Evolutionary conservation across 1,140 invertebrate species (phyloP).

Genomic region (Formica exsecta): DNA sequence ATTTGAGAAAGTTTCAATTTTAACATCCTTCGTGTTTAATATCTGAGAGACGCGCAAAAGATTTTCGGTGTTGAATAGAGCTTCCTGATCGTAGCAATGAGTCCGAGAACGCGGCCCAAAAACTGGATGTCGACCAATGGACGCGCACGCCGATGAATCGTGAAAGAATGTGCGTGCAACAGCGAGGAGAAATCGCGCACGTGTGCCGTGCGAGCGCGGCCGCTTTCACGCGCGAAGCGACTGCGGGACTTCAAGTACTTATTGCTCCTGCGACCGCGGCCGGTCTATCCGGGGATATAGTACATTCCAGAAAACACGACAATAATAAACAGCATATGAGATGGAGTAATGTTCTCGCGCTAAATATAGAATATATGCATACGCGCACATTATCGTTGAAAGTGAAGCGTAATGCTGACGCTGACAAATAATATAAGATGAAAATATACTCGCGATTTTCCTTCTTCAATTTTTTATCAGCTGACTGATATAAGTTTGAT

Average conservation of each 20-base stretch:
- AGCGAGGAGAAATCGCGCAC: slow-evolving; percentile 56
- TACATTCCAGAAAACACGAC: background rate
- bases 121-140: slow-evolving; percentile 31
- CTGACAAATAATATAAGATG: background rate
- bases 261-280: background rate
- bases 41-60: background rate
- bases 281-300: background rate
- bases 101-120: background rate
- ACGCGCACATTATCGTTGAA: background rate
- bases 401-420: background rate
- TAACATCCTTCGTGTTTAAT: background rate
- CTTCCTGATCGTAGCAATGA: background rate
- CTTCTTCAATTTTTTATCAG: slow-evolving; percentile 2
- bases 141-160: slow-evolving; percentile 40
- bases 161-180: slow-evolving; percentile 44
- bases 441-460: background rate
- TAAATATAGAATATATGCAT: background rate
- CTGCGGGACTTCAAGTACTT: slow-evolving; percentile 11
- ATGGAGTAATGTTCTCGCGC: background rate
- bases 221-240: slow-evolving; percentile 50
- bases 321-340: background rate
- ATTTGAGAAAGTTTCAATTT: background rate
- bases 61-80: background rate
- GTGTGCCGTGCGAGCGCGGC: slow-evolving; percentile 14
- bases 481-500: background rate